Conservation (phyloP, 2,113 vertebrate genomes). For the Edolisoma coerulescens region DNA sequence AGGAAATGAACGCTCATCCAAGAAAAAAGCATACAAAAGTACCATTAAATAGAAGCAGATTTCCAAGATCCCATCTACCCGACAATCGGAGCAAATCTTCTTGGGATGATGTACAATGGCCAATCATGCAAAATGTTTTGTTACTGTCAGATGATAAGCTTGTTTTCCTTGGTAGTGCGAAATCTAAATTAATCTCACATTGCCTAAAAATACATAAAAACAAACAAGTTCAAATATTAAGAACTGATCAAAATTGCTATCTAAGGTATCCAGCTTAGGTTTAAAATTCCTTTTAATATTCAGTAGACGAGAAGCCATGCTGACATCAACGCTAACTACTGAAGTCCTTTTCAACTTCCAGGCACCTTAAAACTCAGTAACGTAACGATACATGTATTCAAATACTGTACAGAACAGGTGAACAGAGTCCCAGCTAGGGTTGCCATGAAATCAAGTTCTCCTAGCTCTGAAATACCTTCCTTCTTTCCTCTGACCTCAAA, state of each 20-base stretch:
- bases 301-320: not conserved
- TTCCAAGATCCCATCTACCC: constrained; percentile 86
- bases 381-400: not conserved
- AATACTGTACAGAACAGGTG: not conserved
- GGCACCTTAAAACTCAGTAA: not conserved
- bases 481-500: not conserved
- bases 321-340: not conserved
- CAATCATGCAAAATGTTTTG: constrained; percentile 94
- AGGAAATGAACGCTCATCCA: not conserved
- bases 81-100: constrained; percentile 78
- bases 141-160: constrained; percentile 94
- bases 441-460: not conserved
- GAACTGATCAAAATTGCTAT: not conserved
- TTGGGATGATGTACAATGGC: constrained; percentile 78
- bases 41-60: constrained; percentile 88
- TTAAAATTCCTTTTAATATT: not conserved
- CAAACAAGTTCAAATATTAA: not conserved
- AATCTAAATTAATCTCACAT: constrained; percentile 89
- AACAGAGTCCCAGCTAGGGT: accelerated
- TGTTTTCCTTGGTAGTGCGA: constrained; percentile 87
- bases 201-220: constrained; percentile 75
- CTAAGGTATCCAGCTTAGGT: not conserved
- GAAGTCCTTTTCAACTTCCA: not conserved
- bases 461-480: not conserved
- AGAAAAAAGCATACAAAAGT: not conserved